Base-by-base conservation (phyloP, 2,113 vertebrate species). In the Perccottus glenii region DNA sequence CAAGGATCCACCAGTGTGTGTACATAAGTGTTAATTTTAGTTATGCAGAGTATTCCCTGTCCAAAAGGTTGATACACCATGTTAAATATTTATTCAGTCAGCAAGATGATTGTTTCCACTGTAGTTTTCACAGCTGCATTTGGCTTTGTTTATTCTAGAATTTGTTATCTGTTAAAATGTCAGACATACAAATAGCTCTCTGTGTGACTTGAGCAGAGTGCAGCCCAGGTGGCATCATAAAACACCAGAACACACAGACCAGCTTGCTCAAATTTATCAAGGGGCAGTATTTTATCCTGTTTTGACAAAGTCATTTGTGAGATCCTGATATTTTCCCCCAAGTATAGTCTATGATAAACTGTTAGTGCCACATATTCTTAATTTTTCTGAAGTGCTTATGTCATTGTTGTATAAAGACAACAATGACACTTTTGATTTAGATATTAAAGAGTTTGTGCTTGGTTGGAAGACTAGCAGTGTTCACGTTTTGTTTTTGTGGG, bases 281-380 rank as follows among this genome's bases (percentile, higher is more conserved):
- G 71, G 64, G 47, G 63, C 75, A 68, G 66, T 66, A 73, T 75
- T 74, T 70, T 76, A 53, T 70, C 71, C 76, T 68, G 66, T 76
- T 80, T 83, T 64, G 76, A 77, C 73, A 70, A n/a, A 70, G 73
- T 79, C 83, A 80, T 83, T 83, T 78, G 78, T 65, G 63, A 71
- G 78, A 83, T 71, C 60, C 55, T 78, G 42, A 69, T 70, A 61
- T 72, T 77, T 68, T 70, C 64, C 76, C 58, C 60, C 49, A 15
- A 45, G 5, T 0, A 58, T 16, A 56, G 65, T 69, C 60, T 65
- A 61, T 75, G 65, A 62, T 62, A 82, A 66, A 64, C 66, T 48
- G 61, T 74, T 74, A 80, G 71, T 78, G 51, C 51, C 46, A 4
- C 51, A 38, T 50, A 77, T 73, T 70, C 16, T 76, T 60, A 51